Evolutionary conservation across 2,888 invertebrate species (phyloP).

Genomic region (Acronicta aceris): DNA sequence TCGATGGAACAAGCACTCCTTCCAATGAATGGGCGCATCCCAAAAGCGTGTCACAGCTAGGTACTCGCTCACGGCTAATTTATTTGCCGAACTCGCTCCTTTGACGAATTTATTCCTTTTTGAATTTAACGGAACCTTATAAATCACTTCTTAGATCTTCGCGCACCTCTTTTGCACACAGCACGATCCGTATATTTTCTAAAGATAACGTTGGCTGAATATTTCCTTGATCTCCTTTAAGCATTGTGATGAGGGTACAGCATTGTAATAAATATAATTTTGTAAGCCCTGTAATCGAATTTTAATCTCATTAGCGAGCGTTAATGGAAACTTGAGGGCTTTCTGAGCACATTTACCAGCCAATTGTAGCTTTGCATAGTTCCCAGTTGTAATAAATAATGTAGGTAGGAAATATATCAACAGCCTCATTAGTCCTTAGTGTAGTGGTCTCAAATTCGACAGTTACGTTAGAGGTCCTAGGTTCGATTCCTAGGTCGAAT

Average conservation of each 20-base stretch:
- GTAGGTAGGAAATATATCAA: too few relatives aligned
- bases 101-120: slow-evolving; percentile 49
- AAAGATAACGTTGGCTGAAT: slow-evolving; percentile 39
- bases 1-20: slow-evolving; percentile 1
- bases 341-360: slow-evolving; percentile 56
- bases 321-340: slow-evolving; percentile 67
- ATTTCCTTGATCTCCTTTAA: slow-evolving; percentile 49
- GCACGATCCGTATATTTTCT: slow-evolving; percentile 29
- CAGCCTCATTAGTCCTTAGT: too few relatives aligned
- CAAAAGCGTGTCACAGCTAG: slow-evolving; percentile 22
- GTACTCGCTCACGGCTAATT: slow-evolving; percentile 34
- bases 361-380: slow-evolving; percentile 49
- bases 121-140: slow-evolving; percentile 41
- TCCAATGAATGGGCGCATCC: slow-evolving; percentile 25
- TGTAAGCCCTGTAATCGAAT: slow-evolving; percentile 68
- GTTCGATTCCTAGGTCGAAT: too few relatives aligned
- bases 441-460: too few relatives aligned
- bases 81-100: slow-evolving; percentile 44
- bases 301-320: slow-evolving; percentile 70
- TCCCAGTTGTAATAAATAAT: slow-evolving; percentile 14
- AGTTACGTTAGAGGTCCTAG: too few relatives aligned
- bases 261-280: slow-evolving; percentile 62
- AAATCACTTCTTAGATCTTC: slow-evolving; percentile 33
- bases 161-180: slow-evolving; percentile 16
- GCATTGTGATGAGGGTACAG: slow-evolving; percentile 60